phyloP scores from a whole-genome alignment of 2,113 vertebrate genomes.

The Coptodon rendalli region DNA sequence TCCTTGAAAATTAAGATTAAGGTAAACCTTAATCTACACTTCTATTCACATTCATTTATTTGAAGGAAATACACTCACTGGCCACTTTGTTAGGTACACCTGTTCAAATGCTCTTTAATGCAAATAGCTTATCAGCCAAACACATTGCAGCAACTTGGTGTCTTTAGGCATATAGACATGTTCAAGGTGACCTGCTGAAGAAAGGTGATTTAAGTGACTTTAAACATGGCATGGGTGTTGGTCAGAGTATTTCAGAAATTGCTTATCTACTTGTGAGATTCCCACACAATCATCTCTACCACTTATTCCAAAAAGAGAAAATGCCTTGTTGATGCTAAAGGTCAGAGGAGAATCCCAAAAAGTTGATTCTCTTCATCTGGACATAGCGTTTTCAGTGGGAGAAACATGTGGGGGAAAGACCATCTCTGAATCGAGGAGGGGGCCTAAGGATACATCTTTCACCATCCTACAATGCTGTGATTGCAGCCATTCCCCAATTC shows the following conservation, averaged over 20 bases:
- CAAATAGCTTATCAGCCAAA: neutral
- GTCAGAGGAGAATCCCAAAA: neutral
- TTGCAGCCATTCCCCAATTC: no score
- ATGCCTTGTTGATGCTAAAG: neutral
- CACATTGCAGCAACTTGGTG: neutral
- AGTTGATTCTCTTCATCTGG: no score
- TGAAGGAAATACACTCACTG: neutral
- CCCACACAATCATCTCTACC: neutral
- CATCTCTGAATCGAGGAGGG: no score
- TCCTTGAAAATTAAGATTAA: neutral
- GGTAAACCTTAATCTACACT: neutral
- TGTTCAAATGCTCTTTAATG: neutral
- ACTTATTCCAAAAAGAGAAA: neutral
- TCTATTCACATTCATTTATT: neutral
- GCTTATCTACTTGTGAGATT: neutral
- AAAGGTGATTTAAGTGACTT: neutral
- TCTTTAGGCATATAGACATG: neutral
- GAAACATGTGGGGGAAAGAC: no score
- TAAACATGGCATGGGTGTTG: neutral
- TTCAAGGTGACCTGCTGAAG: neutral
- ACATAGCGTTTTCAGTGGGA: no score
- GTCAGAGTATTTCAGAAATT: neutral
- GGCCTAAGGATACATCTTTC: no score
- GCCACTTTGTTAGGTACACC: no score
- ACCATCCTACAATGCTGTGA: no score